phyloP scores from a whole-genome alignment of 2,113 vertebrate species.

The Diadophis punctatus region DNA sequence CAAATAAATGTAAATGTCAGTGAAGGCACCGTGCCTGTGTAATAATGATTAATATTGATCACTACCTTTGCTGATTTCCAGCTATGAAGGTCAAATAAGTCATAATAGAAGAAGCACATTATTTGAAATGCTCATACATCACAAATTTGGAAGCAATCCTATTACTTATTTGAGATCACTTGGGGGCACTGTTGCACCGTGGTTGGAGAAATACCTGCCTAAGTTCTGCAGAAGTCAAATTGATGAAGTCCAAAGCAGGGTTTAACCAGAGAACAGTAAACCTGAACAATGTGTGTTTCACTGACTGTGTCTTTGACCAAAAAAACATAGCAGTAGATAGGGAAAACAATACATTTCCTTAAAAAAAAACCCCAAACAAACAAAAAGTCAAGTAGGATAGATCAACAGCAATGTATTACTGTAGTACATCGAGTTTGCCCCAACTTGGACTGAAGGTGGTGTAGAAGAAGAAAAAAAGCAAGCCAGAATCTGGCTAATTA shows the following conservation, averaged over 20 bases:
- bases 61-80: neutral
- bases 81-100: neutral
- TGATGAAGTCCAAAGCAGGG: conserved; percentile 42
- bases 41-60: conserved; percentile 1
- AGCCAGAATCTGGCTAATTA: conserved; percentile 46
- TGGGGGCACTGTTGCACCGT: conserved; percentile 65
- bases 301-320: conserved; percentile 60
- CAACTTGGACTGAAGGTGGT: neutral
- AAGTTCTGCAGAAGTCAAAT: conserved; percentile 21
- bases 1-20: neutral
- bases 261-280: conserved; percentile 58
- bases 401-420: conserved; percentile 27
- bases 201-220: neutral
- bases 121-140: neutral
- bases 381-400: conserved; percentile 1
- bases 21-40: neutral
- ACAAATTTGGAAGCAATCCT: neutral
- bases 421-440: neutral
- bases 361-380: neutral
- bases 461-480: neutral
- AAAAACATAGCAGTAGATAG: conserved; percentile 43
- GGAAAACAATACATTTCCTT: conserved; percentile 47
- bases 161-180: conserved; percentile 21
- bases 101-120: neutral
- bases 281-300: conserved; percentile 38